Evolutionary conservation across 2,888 invertebrate species (phyloP).

Genomic region (Sycophila texana): DNA sequence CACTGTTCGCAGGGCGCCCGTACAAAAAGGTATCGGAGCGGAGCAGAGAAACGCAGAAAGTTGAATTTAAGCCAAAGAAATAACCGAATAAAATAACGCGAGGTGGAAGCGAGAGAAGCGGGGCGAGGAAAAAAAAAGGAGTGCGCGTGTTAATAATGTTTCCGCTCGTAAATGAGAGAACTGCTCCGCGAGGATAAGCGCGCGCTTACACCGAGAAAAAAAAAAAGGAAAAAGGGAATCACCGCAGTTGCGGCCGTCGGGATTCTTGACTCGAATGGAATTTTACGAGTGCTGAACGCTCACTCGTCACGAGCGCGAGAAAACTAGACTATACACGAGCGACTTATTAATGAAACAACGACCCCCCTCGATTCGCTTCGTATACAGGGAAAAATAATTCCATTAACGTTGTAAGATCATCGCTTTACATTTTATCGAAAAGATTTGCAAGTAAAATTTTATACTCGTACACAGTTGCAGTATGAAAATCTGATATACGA

Average conservation of each 20-base stretch:
- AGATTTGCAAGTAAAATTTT: no score
- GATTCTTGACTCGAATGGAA: constrained; percentile 41
- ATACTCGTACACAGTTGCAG: no score
- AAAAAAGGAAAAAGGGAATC: not conserved
- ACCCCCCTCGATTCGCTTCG: no score
- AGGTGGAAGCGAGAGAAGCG: constrained; percentile 26
- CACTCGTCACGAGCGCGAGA: constrained; percentile 26
- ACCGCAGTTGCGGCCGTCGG: not conserved
- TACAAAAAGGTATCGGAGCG: not conserved
- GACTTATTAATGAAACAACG: no score
- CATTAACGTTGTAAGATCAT: no score
- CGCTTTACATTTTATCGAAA: no score
- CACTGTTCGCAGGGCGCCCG: not conserved
- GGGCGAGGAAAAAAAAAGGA: constrained; percentile 49
- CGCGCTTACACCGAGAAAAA: not conserved
- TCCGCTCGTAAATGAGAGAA: constrained; percentile 70
- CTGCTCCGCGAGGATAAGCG: constrained; percentile 23
- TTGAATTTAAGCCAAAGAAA: constrained; percentile 21
- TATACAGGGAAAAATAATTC: no score
- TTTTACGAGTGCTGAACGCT: constrained; percentile 48
- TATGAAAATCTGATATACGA: no score
- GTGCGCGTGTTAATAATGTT: constrained; percentile 70
- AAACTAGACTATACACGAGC: no score
- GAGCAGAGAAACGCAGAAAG: no score
- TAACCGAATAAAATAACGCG: constrained; percentile 24